Evolutionary conservation across 2,888 invertebrate species (phyloP).

Genomic region (Crepidodera aurea): DNA sequence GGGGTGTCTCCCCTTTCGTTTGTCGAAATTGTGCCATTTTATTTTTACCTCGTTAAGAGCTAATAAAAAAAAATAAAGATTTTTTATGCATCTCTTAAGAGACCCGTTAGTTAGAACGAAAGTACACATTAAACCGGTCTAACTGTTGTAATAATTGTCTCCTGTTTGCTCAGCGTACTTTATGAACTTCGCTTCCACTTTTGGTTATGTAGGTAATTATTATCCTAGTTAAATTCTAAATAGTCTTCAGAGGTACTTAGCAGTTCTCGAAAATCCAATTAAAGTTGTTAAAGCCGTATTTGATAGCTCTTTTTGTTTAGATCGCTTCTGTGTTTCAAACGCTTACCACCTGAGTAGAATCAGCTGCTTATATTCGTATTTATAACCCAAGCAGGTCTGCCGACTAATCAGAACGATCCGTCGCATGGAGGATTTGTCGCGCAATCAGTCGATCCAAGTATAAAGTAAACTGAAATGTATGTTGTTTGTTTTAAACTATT

Average conservation of each 20-base stretch:
- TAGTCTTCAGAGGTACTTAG: not conserved
- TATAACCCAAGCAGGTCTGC: too few relatives aligned
- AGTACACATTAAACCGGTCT: not conserved
- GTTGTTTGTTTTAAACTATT: too few relatives aligned
- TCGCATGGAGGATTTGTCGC: too few relatives aligned
- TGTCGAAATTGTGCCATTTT: too few relatives aligned
- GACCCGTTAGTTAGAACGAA: not conserved
- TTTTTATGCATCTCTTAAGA: not conserved
- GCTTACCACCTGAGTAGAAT: not conserved
- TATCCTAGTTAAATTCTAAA: not conserved
- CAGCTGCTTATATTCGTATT: too few relatives aligned
- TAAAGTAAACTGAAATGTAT: too few relatives aligned
- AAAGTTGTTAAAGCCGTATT: not conserved
- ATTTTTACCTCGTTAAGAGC: too few relatives aligned
- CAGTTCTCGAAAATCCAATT: not conserved
- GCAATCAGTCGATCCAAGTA: too few relatives aligned
- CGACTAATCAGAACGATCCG: too few relatives aligned
- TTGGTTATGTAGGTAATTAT: not conserved
- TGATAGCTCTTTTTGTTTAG: not conserved
- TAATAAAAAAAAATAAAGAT: not conserved
- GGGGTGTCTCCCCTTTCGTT: too few relatives aligned
- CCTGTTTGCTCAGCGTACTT: not conserved
- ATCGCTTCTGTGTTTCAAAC: not conserved
- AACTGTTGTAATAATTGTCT: conserved; percentile 1
- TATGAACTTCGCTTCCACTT: not conserved